Conservation (phyloP, 2,888 invertebrate genomes). For the Drosophila rellima region DNA sequence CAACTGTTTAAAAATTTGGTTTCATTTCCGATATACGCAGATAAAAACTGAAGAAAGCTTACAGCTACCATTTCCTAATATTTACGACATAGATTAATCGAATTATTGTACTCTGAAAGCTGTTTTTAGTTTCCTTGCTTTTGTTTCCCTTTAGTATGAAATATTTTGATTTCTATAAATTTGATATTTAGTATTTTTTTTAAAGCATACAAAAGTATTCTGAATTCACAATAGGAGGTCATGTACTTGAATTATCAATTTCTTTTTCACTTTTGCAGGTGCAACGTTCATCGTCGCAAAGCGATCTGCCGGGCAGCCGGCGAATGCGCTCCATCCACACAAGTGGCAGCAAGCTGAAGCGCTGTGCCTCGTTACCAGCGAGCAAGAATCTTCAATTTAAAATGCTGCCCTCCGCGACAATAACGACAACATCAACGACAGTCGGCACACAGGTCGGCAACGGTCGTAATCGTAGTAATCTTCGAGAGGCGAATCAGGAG, state of each 20-base stretch:
- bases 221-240: too few relatives aligned
- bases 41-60: too few relatives aligned
- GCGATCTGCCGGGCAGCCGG: slow-evolving; percentile 87
- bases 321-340: slow-evolving; percentile 83
- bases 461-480: slow-evolving; percentile 40
- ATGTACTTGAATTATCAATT: not conserved
- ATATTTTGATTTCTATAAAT: too few relatives aligned
- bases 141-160: too few relatives aligned
- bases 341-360: slow-evolving; percentile 86
- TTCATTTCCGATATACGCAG: too few relatives aligned
- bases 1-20: too few relatives aligned
- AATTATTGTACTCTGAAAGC: too few relatives aligned
- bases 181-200: too few relatives aligned
- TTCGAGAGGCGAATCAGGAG: slow-evolving; percentile 67
- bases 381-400: slow-evolving; percentile 78
- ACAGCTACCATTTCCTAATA: too few relatives aligned
- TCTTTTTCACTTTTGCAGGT: slow-evolving; percentile 76
- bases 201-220: too few relatives aligned
- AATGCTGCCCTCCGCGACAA: slow-evolving; percentile 36
- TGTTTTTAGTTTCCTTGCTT: too few relatives aligned
- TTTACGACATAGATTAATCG: too few relatives aligned
- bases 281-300: slow-evolving; percentile 87
- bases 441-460: slow-evolving; percentile 43
- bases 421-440: slow-evolving; percentile 36
- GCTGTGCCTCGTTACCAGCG: slow-evolving; percentile 87